Base-by-base conservation (phyloP, 2,797 vertebrate species). In the Pampus argenteus region DNA sequence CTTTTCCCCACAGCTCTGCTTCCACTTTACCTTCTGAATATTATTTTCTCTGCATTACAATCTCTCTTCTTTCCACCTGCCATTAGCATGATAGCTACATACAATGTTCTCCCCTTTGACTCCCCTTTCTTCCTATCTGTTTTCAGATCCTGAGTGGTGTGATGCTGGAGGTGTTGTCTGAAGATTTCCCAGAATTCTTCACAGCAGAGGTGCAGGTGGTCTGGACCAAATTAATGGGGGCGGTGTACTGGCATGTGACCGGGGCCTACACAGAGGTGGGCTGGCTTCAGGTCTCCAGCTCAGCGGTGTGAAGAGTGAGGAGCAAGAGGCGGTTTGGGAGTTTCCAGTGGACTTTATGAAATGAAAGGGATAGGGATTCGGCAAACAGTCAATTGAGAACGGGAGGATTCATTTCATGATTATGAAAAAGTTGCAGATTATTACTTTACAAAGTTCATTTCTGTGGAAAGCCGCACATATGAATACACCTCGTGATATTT, bases 221-320 rank as follows among this genome's bases (percentile, higher is more conserved):
- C 85, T 99, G 98, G 98, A 88, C 94, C 94, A 98, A 98, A 93
- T 94, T 99, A 88, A 95, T 95, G 81, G 92, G 88, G 71, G 94
- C 96, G 71, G 90, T 99, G 90, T 98, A 93, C 94, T 97, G 94
- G 93, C 96, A 98, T 0, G 95, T 99, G 93, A 97, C 95, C 0
- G 96, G 96, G 0, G 96, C 96, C 47, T 99, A 99, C 95, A 97
- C 96, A 66, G 98, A 99, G 81, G 97, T 95, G 90, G 97, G 97
- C 94, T 99, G 97, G 97, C 95, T 95, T 65, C 96, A 97, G 94
- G 96, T 98, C 84, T 96, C 97, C 93, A 95, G 93, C 91, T 94
- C 93, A 1, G 93, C 94, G 0, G 95, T 95, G 84, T 95, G 91
- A 95, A 83, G 59, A 49, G 47, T 64, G 44, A 36, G 23, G 66